A percentile compares a stretch with the other conserved stretches of the same genome.
These are phyloP conservation scores for Drosophila watanabei DNA, from an alignment of 1,140 invertebrate species.

Conservation along the genomic window DNA sequence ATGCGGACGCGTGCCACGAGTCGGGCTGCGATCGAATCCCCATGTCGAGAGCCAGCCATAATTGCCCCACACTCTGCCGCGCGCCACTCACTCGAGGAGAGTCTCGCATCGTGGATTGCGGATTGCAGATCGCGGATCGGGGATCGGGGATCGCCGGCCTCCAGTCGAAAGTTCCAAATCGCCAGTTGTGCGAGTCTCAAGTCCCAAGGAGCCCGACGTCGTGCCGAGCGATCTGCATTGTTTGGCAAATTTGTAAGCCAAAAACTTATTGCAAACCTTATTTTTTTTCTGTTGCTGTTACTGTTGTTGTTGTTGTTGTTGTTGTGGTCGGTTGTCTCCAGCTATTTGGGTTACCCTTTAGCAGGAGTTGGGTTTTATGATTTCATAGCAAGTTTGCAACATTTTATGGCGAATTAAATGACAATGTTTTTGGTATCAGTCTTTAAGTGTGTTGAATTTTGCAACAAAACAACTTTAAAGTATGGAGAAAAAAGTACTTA, in stretches of 20 bases:
- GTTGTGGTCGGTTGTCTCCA: conserved; percentile 4
- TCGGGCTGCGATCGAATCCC: conserved; percentile 40
- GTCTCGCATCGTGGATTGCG: not conserved
- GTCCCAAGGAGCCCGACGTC: conserved; percentile 44
- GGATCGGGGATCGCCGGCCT: not conserved
- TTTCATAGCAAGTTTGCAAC: conserved; percentile 3
- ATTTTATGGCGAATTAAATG: conserved; percentile 1
- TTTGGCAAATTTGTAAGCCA: conserved; percentile 77
- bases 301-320: not conserved
- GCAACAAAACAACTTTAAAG: not conserved
- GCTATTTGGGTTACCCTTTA: conserved; percentile 32
- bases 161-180: conserved; percentile 12
- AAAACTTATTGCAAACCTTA: conserved; percentile 54
- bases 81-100: conserved; percentile 25
- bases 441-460: not conserved
- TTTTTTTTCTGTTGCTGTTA: conserved; percentile 10
- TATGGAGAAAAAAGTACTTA: too few species aligned
- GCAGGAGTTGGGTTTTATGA: not conserved
- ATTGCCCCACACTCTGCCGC: conserved; percentile 57
- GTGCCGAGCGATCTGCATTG: conserved; percentile 76
- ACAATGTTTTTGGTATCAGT: not conserved
- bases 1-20: conserved; percentile 70
- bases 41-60: conserved; percentile 36
- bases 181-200: conserved; percentile 9
- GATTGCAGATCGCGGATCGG: not conserved